Evolutionary conservation across 2,888 invertebrate species (phyloP), one percentile per base, ranked within the genome.

Genomic region (Rotaria socialis): DNA sequence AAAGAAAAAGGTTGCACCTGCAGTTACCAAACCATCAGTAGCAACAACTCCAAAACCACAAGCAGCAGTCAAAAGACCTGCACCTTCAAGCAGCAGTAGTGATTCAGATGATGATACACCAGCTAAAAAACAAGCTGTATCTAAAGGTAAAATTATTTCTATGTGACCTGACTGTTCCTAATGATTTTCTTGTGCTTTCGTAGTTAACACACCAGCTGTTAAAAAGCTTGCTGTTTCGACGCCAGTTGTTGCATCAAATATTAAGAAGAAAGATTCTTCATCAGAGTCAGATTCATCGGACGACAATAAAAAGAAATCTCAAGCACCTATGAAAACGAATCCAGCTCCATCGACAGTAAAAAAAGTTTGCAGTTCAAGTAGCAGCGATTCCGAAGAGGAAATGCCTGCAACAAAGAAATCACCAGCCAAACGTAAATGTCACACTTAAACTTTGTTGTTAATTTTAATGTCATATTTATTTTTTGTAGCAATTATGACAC

Each of bases 221-320:
- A 27, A 52, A 0, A 80, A 56, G 50, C 55, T 56, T 43, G 35
- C 22, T 14, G 55, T 47, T 27, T 22, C 47, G n/a, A 85, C 50
- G 14, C 50, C 58, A 16, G 60, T 16, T 58, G 43, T n/a, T 11
- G 35, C 67, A 27, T 22, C 47, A 43, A 67, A 67, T n/a, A 41
- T 35, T 0, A n/a, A 55, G 41, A 67, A 85, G 41, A 74, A 85
- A 24, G 85, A 85, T 6, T 85, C 85, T 0, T 74, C 74, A 35
- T 52, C 55, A 14, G 8, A 8, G 0, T 50, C 50, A 50, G 50
- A 35, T 35, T 35, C 35, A 35, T 35, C 35, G 35, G 35, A 35
- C 35, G 35, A 35, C 35, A 35, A 35, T 35, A 35, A 35, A 2
- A 35, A 35, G 2, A 35, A 35, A 35, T 35, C 35, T 35, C 35